Conservation (phyloP, 2,888 invertebrate species). For the Trichacis sp. region DNA sequence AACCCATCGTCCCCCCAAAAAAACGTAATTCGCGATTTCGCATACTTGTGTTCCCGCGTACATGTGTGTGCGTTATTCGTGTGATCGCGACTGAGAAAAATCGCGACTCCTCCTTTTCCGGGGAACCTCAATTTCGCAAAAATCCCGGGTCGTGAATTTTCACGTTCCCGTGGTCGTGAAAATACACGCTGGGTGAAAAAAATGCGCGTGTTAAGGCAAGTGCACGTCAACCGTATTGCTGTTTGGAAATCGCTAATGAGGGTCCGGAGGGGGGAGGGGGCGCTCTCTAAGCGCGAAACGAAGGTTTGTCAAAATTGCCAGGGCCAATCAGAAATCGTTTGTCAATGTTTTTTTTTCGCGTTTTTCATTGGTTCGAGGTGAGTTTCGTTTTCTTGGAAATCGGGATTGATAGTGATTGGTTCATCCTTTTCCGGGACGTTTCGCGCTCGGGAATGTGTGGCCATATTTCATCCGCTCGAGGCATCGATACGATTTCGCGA, state of each 20-base stretch:
- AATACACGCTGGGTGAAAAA: background rate
- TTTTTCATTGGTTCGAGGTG: conserved; percentile 24
- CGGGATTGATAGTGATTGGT: background rate
- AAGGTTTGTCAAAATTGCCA: conserved; percentile 53
- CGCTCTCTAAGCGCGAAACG: conserved; percentile 22
- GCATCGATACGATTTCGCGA: background rate
- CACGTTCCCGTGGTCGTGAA: background rate
- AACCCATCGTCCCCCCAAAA: too few species aligned
- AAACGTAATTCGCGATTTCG: background rate
- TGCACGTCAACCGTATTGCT: background rate
- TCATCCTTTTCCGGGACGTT: conserved; percentile 9
- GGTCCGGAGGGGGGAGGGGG: background rate
- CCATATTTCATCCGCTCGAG: conserved; percentile 11
- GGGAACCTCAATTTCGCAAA: background rate
- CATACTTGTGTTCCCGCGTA: conserved; percentile 9
- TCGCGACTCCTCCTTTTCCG: conserved; percentile 5
- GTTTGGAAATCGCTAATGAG: background rate
- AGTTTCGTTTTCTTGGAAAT: conserved; percentile 13
- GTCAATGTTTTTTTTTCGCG: too few species aligned
- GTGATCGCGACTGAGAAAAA: conserved; percentile 26
- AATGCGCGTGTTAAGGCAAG: background rate
- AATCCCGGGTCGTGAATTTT: background rate
- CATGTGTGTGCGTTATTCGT: conserved; percentile 27
- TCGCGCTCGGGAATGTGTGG: conserved; percentile 6
- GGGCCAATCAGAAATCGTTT: too few species aligned